phyloP scores from a whole-genome alignment of 2,888 invertebrate species.

The Chloroclysta siterata region DNA sequence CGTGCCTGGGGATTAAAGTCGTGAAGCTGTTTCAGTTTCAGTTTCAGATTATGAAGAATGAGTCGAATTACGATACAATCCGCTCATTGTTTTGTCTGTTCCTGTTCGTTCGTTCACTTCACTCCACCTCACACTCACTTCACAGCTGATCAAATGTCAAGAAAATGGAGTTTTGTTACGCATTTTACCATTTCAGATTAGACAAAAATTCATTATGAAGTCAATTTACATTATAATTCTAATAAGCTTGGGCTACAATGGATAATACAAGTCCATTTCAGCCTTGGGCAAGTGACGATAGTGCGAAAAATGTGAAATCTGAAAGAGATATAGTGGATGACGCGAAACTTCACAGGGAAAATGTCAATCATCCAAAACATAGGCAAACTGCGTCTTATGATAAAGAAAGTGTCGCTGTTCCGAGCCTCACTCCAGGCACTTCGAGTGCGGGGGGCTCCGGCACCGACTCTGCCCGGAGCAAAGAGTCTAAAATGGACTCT shows the following conservation, averaged over 20 bases:
- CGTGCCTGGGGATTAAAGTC: no score
- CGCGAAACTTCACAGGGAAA: conserved; percentile 85
- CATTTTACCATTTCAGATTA: conserved; percentile 72
- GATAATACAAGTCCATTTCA: conserved; percentile 82
- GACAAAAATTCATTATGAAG: conserved; percentile 76
- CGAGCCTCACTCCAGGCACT: conserved; percentile 72
- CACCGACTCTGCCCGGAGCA: conserved; percentile 57
- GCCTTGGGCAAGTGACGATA: conserved; percentile 80
- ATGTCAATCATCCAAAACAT: conserved; percentile 85
- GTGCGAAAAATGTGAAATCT: conserved; percentile 78
- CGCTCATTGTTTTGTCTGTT: no score
- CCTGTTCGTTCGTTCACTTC: conserved; percentile 37
- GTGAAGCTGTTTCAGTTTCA: no score
- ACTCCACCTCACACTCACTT: conserved; percentile 72
- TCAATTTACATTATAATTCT: conserved; percentile 61
- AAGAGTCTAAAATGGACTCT: conserved; percentile 77
- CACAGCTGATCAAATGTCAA: conserved; percentile 85
- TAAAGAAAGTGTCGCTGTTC: conserved; percentile 78
- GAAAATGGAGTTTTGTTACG: conserved; percentile 85
- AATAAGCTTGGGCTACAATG: conserved; percentile 75
- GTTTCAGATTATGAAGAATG: no score
- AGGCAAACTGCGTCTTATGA: conserved; percentile 85
- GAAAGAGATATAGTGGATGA: conserved; percentile 81
- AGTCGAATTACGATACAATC: no score
- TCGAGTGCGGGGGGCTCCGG: conserved; percentile 64